phyloP scores from a whole-genome alignment of 2,888 invertebrate species.

The Nezara viridula region DNA sequence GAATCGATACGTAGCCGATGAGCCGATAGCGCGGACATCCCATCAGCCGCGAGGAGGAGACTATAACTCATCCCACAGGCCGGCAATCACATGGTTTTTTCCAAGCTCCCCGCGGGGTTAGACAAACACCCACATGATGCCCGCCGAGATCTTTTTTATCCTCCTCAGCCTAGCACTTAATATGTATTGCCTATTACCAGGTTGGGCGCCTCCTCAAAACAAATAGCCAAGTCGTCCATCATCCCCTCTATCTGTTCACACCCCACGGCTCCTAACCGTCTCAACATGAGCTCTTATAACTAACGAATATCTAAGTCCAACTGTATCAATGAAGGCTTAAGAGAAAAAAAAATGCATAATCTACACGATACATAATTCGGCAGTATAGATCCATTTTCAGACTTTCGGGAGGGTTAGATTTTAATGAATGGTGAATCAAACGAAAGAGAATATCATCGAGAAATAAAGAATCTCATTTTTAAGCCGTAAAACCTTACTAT shows the following conservation, averaged over 20 bases:
- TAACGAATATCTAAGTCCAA: no score
- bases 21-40: background rate
- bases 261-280: background rate
- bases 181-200: conserved; percentile 44
- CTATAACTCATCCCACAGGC: background rate
- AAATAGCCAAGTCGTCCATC: conserved; percentile 5
- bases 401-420: no score
- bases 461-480: no score
- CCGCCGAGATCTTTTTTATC: background rate
- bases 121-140: background rate
- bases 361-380: no score
- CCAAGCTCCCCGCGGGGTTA: conserved; percentile 19
- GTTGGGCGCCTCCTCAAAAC: background rate
- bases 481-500: no score
- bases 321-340: no score
- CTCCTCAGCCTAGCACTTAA: background rate
- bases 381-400: no score
- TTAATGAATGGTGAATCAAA: no score
- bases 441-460: no score
- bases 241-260: background rate
- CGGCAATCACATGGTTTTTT: conserved; percentile 41
- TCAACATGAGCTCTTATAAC: background rate
- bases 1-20: background rate
- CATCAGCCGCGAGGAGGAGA: background rate
- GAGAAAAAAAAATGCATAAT: no score